A percentile compares a stretch with the other conserved stretches of the same genome.
phyloP scores from a whole-genome alignment of 2,797 vertebrate genomes.

The Lutjanus campechanus region DNA sequence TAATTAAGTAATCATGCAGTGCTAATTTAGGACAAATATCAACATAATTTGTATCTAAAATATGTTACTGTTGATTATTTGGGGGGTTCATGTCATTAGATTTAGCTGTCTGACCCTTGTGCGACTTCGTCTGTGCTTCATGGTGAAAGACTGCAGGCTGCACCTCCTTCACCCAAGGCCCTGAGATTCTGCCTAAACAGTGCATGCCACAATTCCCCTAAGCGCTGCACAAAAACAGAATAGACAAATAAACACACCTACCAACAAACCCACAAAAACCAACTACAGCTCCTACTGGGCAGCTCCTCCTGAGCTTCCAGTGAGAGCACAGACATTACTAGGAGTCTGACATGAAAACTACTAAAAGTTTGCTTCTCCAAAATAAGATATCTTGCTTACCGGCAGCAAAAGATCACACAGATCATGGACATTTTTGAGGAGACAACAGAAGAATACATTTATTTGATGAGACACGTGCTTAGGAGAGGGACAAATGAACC shows the following conservation, averaged over 20 bases:
- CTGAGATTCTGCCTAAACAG: constrained; percentile 13
- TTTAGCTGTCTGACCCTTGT: background rate
- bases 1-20: no score
- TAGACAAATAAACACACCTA: constrained; percentile 17
- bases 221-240: background rate
- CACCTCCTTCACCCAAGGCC: background rate
- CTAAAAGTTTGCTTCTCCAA: background rate
- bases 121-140: background rate
- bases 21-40: no score
- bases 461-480: no score
- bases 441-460: no score
- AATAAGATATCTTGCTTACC: background rate
- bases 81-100: background rate
- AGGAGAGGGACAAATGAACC: no score
- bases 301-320: background rate
- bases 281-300: background rate
- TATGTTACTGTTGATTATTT: background rate
- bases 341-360: background rate
- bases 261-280: constrained; percentile 2
- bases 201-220: constrained; percentile 9
- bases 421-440: background rate
- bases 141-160: constrained; percentile 2
- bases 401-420: background rate
- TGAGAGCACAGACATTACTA: background rate
- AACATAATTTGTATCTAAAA: background rate